These are phyloP conservation scores for Mellivora capensis DNA, from an alignment of 2,113 vertebrate species.

Conservation along the genomic window DNA sequence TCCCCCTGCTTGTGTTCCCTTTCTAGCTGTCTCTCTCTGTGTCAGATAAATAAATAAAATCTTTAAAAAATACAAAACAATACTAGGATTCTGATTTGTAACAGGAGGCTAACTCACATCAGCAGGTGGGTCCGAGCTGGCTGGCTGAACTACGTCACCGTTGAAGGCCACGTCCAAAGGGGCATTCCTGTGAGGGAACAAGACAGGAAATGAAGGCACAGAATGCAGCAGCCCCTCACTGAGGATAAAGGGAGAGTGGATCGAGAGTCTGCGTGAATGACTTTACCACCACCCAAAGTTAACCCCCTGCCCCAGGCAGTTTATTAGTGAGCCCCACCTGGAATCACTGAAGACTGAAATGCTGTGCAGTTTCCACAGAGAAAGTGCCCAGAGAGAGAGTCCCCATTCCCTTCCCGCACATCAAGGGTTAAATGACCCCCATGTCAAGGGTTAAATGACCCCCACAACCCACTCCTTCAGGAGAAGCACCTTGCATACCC, in stretches of 20 bases:
- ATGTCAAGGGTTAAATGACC: not conserved
- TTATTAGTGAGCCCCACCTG: not conserved
- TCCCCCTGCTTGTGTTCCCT: too few relatives aligned
- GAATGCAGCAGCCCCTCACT: not conserved
- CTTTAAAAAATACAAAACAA: too few relatives aligned
- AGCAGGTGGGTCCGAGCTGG: not conserved
- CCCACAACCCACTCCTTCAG: not conserved
- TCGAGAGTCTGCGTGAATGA: not conserved
- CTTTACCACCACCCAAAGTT: not conserved
- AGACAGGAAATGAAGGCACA: not conserved
- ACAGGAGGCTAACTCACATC: conserved; percentile 37
- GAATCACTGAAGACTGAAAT: not conserved
- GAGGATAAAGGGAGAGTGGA: too few relatives aligned
- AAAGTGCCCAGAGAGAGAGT: not conserved
- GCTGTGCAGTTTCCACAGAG: not conserved
- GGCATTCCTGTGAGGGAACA: conserved; percentile 8
- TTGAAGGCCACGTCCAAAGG: conserved; percentile 31
- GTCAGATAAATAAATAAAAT: too few relatives aligned
- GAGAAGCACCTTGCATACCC: not conserved
- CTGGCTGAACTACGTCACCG: conserved; percentile 40
- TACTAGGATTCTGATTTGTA: not conserved
- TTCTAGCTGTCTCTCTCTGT: too few relatives aligned
- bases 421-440: not conserved
- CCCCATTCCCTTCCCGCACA: not conserved
- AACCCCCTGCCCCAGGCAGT: not conserved